Evolutionary conservation across 2,113 vertebrate species (phyloP).

Genomic region (Psittacula cyanocephala): DNA sequence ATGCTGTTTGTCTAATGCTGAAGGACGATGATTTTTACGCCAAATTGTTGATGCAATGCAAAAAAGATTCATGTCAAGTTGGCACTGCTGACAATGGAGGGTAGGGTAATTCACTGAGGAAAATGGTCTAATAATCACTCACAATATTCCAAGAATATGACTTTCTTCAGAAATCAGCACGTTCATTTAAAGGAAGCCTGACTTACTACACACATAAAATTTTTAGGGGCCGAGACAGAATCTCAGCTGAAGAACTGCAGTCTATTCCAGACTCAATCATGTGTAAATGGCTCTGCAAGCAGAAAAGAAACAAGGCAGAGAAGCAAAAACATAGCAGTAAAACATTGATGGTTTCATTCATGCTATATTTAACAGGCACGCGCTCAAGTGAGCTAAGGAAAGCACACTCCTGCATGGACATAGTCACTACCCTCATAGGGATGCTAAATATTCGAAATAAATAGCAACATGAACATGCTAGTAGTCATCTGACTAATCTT

Average conservation of each 20-base stretch:
- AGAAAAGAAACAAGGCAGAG: background rate
- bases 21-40: background rate
- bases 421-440: background rate
- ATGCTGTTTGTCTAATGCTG: background rate
- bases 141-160: background rate
- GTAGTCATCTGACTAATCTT: background rate
- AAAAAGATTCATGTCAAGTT: background rate
- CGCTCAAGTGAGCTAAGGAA: fast-evolving
- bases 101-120: background rate
- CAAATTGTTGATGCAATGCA: background rate
- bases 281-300: background rate
- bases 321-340: background rate
- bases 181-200: background rate
- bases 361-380: background rate
- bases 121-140: background rate
- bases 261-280: background rate
- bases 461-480: background rate
- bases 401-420: background rate
- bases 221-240: background rate
- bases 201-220: background rate
- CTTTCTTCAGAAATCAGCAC: background rate
- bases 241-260: background rate
- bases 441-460: background rate
- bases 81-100: background rate
- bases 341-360: background rate